Base-by-base conservation (phyloP, 2,888 invertebrate genomes). In the Rotaria sp. region DNA sequence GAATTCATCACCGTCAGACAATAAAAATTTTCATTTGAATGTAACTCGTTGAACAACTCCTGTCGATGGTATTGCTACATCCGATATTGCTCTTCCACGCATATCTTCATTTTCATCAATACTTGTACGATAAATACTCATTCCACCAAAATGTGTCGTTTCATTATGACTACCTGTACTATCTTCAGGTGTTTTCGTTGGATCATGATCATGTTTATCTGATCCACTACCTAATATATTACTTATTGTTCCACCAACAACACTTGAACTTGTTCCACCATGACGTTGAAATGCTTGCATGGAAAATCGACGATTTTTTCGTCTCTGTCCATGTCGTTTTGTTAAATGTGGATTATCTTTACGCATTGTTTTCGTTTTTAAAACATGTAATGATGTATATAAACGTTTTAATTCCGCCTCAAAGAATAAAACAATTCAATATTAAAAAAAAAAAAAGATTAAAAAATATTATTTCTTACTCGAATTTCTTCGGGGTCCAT, bases 291-390 rank as follows among this genome's bases (percentile, higher is more conserved):
- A 85, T 21, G 80, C 80, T 85, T 85, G 85, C 45, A 35, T 86
- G 30, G 86, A 86, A 80, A 86, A 86, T 85, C 86, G 55, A 26
- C 86, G 57, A 57, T 95, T 95, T 84, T 94, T 94, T 21, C 67
- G 67, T 92, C 96, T 96, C 88, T 95, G 93, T 24, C 96, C 96
- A 87, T 96, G 93, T 86, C 96, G 93, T 55, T 87, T 87, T 38
- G 85, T 95, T 91, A 97, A 96, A 93, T 97, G 97, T 85, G 97
- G 97, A 93, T 97, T 97, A 93, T 96, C 96, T 89, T 95, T 94
- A 88, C 96, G 93, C 91, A 97, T 93, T 45, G 95, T 96, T 92
- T 96, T 96, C 91, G 95, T 95, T 90, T 96, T 94, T 90, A 96
- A 93, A 89, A 96, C 94, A 92, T 97, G 96, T 89, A 97, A 93